Conservation (phyloP, 1,140 invertebrate genomes). For the Chelonus insularis region DNA sequence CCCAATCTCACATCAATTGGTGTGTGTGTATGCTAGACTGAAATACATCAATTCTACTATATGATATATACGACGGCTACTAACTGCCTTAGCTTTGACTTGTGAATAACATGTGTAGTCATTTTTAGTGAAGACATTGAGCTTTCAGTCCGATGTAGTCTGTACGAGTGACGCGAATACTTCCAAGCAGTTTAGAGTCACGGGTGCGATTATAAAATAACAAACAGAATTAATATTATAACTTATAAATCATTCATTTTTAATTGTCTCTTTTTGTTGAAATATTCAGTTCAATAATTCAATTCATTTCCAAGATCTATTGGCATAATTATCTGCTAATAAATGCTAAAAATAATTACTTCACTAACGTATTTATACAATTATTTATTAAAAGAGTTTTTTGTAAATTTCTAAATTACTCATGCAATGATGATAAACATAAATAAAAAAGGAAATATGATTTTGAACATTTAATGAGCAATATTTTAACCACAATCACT, state of each 20-base stretch:
- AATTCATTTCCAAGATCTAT: no score
- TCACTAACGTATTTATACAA: no score
- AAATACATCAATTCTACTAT: conserved; percentile 22
- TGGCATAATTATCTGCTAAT: no score
- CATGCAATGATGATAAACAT: no score
- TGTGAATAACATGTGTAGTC: conserved; percentile 29
- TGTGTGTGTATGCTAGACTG: conserved; percentile 21
- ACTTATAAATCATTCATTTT: background rate
- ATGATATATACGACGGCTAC: conserved; percentile 9
- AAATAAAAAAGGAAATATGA: no score
- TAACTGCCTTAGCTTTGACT: background rate
- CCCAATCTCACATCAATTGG: conserved; percentile 26
- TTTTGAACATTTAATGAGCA: no score
- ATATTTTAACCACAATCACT: no score
- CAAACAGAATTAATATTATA: background rate
- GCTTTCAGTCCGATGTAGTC: conserved; percentile 22
- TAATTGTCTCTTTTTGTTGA: background rate
- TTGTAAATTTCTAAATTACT: no score
- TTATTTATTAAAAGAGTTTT: no score
- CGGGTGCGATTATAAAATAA: background rate
- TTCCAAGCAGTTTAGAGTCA: conserved; percentile 16
- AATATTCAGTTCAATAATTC: no score
- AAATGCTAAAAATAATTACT: no score
- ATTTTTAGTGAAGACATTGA: conserved; percentile 26
- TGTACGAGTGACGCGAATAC: background rate